Evolutionary conservation across 2,797 vertebrate genomes (phyloP).

Genomic region (Sebastes trivittatus): DNA sequence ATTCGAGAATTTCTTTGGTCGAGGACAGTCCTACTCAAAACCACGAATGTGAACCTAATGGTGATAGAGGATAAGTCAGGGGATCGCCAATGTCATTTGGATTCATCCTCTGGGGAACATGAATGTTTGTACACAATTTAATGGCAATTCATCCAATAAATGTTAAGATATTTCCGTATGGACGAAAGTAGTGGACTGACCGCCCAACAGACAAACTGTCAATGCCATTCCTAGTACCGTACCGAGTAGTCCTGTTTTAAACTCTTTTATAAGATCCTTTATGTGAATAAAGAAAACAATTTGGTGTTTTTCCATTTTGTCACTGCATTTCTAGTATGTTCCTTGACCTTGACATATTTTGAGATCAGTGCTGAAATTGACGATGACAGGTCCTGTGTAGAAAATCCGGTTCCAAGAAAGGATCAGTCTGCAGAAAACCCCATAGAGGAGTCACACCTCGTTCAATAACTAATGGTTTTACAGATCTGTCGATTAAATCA

Average conservation of each 20-base stretch:
- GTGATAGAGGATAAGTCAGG: neutral
- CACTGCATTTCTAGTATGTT: neutral
- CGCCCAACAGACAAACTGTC: neutral
- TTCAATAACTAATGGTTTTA: slow-evolving; percentile 26
- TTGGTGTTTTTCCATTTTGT: neutral
- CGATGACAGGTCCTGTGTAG: neutral
- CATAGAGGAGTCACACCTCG: slow-evolving; percentile 2
- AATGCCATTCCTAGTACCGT: neutral
- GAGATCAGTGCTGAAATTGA: neutral
- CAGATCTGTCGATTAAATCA: too few relatives aligned
- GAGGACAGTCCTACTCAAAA: neutral
- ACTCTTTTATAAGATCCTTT: neutral
- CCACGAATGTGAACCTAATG: neutral
- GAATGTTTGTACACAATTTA: neutral
- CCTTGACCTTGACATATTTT: slow-evolving; percentile 1
- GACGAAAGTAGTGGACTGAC: neutral
- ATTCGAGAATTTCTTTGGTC: too few relatives aligned
- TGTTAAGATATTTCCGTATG: neutral
- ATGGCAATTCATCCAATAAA: neutral
- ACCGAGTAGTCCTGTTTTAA: neutral
- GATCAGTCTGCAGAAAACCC: slow-evolving; percentile 4
- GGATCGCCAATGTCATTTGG: neutral
- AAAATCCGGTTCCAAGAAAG: neutral
- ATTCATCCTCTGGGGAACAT: neutral
- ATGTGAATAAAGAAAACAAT: neutral